These are phyloP conservation scores for Caenorhabditis sinica DNA, from an alignment of 2,888 invertebrate genomes.

Conservation along the genomic window DNA sequence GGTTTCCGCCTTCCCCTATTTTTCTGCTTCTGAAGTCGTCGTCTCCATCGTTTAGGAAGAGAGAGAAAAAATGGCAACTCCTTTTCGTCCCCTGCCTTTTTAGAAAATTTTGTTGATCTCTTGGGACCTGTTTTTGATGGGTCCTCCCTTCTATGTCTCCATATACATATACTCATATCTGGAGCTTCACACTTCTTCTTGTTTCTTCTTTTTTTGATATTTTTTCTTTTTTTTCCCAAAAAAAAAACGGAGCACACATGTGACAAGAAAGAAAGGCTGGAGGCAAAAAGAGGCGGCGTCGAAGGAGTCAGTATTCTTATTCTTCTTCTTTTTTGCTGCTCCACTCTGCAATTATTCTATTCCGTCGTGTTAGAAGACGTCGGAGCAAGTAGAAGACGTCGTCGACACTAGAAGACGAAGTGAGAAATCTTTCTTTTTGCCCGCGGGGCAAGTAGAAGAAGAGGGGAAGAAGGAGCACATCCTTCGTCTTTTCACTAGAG, in stretches of 20 bases:
- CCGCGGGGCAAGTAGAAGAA: conserved; percentile 25
- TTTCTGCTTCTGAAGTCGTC: conserved; percentile 10
- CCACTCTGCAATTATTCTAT: conserved; percentile 42
- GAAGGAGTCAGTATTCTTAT: conserved; percentile 20
- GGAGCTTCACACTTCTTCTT: conserved; percentile 6
- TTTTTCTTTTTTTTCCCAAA: conserved; percentile 20
- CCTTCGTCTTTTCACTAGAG: background rate
- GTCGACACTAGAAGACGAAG: conserved; percentile 11
- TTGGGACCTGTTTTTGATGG: conserved; percentile 39
- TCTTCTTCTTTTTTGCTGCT: conserved; percentile 26
- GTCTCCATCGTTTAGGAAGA: background rate
- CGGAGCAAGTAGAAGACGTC: conserved; percentile 4
- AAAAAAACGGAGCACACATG: conserved; percentile 8
- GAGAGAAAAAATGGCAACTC: conserved; percentile 25
- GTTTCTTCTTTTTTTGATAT: conserved; percentile 17
- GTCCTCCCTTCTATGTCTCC: conserved; percentile 5
- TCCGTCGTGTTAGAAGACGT: conserved; percentile 23
- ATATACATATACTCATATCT: background rate
- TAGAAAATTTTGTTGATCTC: conserved; percentile 34
- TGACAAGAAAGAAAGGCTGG: conserved; percentile 32
- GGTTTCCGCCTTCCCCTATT: conserved; percentile 39
- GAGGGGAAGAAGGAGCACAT: conserved; percentile 9
- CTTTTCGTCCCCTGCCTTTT: background rate
- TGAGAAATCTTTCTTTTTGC: conserved; percentile 40
- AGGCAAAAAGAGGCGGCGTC: background rate